Evolutionary conservation across 1,140 invertebrate genomes (phyloP), one percentile per base, ranked within the genome.

Genomic region (Drosophila quadrilineata): DNA sequence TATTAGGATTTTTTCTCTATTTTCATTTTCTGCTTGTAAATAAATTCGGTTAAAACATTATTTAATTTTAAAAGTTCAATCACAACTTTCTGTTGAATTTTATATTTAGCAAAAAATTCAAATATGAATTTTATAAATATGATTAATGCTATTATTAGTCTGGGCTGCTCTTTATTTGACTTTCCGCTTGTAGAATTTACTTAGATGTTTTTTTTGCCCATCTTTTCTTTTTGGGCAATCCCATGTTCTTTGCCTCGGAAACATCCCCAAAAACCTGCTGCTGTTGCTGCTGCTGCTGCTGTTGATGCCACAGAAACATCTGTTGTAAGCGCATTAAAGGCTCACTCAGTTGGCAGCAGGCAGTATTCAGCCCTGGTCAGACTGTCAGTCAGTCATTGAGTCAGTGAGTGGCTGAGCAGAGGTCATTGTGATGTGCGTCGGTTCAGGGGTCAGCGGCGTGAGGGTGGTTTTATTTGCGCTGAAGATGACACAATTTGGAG

Each of bases 251-350:
- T 17, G 21, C 2, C 6, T 8, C 26, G 29, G 9, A 8, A 56
- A 31, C 56, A 60, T 45, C 49, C 63, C 60, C 28, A 17, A 57
- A 57, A 52, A 29, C 71, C n/a, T n/a, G n/a, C n/a, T 76, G 49
- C 64, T 64, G 43, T 28, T 69, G 60, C n/a, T 36, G 16, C 36
- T 43, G 40, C 21, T 22, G n/a, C 19, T 40, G 6, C 38, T 29
- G 4, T 26, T 35, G 36, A 26, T 57, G 38, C 41, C 26, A 29
- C 3, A 60, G 64, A 50, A 84, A 84, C 77, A 84, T 84, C 77
- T 84, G 77, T 71, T 84, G 29, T 69, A 60, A 50, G 65, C 65
- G 79, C 77, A 77, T 84, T 84, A 84, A 84, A 46, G 56, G 59
- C 58, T 63, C 59, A 29, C 38, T 26, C 36, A 35, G 40, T 43